A percentile compares a stretch with the other conserved stretches of the same genome.
Evolutionary conservation across 2,797 vertebrate species (phyloP).

Genomic region (Manis javanica): DNA sequence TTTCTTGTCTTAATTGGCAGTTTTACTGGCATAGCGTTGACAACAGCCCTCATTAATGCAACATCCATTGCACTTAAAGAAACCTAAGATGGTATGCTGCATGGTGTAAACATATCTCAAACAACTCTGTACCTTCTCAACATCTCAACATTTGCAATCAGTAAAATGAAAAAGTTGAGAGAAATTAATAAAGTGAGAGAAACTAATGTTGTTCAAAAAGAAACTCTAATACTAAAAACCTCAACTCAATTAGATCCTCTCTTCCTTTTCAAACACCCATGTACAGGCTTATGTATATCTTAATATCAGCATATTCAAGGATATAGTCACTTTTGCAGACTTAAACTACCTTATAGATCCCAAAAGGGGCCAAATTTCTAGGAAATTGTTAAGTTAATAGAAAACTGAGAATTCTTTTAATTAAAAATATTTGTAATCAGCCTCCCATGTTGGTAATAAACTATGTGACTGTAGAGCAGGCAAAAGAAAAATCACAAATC

Average conservation of each 20-base stretch:
- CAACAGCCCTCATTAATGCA: slow-evolving; percentile 76
- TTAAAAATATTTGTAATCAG: slow-evolving; percentile 83
- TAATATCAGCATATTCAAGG: slow-evolving; percentile 78
- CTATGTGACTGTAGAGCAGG: slow-evolving; percentile 19
- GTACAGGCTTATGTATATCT: slow-evolving; percentile 68
- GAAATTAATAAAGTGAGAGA: slow-evolving; percentile 80
- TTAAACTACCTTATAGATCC: slow-evolving; percentile 75
- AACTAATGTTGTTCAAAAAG: slow-evolving; percentile 80
- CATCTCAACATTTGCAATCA: slow-evolving; percentile 76
- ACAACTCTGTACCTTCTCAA: slow-evolving; percentile 64
- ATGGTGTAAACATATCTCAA: slow-evolving; percentile 62
- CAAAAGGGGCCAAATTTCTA: slow-evolving; percentile 76
- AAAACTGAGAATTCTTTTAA: slow-evolving; percentile 82
- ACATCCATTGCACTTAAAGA: slow-evolving; percentile 66
- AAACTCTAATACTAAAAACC: slow-evolving; percentile 77
- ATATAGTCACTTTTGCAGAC: slow-evolving; percentile 74
- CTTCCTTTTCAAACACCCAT: slow-evolving; percentile 72
- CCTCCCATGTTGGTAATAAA: slow-evolving; percentile 75
- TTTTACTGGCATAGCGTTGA: slow-evolving; percentile 72
- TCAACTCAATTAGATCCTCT: slow-evolving; percentile 82
- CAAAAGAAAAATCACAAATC: slow-evolving; percentile 48
- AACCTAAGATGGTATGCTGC: slow-evolving; percentile 63
- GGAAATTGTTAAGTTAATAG: slow-evolving; percentile 80
- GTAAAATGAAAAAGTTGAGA: slow-evolving; percentile 82
- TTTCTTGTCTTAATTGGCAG: slow-evolving; percentile 67